phyloP scores from a whole-genome alignment of 2,113 vertebrate species.

The Nestor notabilis region DNA sequence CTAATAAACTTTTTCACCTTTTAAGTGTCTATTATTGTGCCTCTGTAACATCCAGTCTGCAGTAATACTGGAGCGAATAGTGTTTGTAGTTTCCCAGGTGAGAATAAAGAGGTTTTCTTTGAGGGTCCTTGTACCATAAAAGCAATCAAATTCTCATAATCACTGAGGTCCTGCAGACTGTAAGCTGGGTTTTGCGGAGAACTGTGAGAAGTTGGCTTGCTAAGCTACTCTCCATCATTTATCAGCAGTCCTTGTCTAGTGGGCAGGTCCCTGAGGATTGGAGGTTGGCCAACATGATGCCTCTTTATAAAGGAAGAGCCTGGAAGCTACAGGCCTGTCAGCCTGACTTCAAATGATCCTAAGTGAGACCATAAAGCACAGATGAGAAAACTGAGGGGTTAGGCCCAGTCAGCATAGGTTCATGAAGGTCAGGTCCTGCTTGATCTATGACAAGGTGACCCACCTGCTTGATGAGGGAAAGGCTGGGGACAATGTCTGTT shows the following conservation, averaged over 20 bases:
- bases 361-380: neutral
- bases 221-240: neutral
- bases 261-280: neutral
- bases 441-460: neutral
- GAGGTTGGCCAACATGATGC: neutral
- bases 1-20: neutral
- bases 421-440: neutral
- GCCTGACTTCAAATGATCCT: neutral
- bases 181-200: neutral
- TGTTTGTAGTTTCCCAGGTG: neutral
- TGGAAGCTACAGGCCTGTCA: neutral
- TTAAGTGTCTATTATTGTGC: neutral
- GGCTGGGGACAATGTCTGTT: neutral
- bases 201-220: neutral
- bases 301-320: neutral
- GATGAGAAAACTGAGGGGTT: neutral
- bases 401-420: neutral
- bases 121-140: neutral
- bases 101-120: neutral
- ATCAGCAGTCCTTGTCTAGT: neutral
- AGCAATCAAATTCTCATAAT: neutral
- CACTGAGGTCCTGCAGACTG: neutral
- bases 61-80: neutral
- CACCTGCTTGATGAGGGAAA: neutral
- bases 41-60: neutral